These are phyloP conservation scores for Microcebus ravelobensis DNA, from an alignment of 2,113 vertebrate genomes.

Conservation along the genomic window DNA sequence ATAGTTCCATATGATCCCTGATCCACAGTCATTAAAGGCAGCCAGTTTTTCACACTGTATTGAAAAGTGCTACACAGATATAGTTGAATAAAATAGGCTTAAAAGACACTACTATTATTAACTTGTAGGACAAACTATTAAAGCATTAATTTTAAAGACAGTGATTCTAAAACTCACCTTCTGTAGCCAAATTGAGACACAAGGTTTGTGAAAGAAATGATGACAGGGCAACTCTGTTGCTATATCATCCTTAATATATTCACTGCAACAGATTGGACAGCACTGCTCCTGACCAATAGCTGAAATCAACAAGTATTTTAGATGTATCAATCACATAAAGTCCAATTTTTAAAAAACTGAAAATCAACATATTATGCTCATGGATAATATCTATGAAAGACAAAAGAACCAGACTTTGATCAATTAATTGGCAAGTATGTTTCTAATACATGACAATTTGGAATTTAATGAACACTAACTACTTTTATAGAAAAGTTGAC, in stretches of 20 bases:
- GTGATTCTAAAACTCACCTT: conserved; percentile 82
- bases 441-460: neutral
- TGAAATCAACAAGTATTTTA: conserved; percentile 5
- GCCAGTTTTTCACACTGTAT: neutral
- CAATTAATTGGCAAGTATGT: neutral
- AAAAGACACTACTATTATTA: neutral
- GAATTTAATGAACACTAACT: neutral
- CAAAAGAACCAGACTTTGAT: neutral
- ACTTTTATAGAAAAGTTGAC: neutral
- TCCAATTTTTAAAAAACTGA: neutral
- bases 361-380: conserved; percentile 14
- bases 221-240: conserved; percentile 89
- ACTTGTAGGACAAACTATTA: neutral
- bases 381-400: neutral
- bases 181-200: conserved; percentile 88
- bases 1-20: neutral
- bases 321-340: neutral
- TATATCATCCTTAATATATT: conserved; percentile 88
- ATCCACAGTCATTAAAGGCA: conserved; percentile 24
- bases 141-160: neutral
- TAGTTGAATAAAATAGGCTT: neutral
- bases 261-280: conserved; percentile 90
- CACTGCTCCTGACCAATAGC: conserved; percentile 86
- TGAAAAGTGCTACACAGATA: neutral
- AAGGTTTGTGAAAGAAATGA: conserved; percentile 90